Conservation (phyloP, 2,797 vertebrate genomes). For the Eremophila alpestris region DNA sequence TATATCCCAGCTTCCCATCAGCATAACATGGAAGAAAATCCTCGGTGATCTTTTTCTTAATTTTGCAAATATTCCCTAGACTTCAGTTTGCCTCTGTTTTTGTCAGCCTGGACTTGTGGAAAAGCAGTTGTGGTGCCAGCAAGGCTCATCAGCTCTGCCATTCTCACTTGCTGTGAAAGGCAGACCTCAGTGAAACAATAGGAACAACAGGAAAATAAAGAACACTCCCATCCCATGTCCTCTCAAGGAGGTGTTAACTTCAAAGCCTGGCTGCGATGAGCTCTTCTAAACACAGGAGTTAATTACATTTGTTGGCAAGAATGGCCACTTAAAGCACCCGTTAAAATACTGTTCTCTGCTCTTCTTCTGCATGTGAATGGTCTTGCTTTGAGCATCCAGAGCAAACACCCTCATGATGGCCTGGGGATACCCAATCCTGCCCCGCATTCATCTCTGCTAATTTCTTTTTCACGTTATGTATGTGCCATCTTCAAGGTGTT, state of each 20-base stretch:
- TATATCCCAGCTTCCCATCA: background rate
- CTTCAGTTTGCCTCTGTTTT: background rate
- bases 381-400: background rate
- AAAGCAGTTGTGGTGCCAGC: background rate
- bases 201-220: slow-evolving; percentile 60
- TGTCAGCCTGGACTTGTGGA: background rate
- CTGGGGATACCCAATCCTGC: background rate
- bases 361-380: background rate
- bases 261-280: background rate
- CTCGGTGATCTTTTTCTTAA: background rate
- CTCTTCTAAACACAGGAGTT: background rate
- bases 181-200: slow-evolving; percentile 48
- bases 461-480: background rate
- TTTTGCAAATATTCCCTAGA: background rate
- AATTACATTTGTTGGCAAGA: background rate
- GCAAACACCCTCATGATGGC: background rate
- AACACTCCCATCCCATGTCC: slow-evolving; percentile 60
- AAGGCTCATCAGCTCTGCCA: background rate
- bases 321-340: background rate
- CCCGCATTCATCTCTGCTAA: background rate
- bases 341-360: background rate
- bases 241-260: slow-evolving; percentile 60
- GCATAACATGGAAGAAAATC: background rate
- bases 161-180: background rate
- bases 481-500: background rate